Base-by-base conservation (phyloP, 1,140 invertebrate species). In the Argopecten irradians region DNA sequence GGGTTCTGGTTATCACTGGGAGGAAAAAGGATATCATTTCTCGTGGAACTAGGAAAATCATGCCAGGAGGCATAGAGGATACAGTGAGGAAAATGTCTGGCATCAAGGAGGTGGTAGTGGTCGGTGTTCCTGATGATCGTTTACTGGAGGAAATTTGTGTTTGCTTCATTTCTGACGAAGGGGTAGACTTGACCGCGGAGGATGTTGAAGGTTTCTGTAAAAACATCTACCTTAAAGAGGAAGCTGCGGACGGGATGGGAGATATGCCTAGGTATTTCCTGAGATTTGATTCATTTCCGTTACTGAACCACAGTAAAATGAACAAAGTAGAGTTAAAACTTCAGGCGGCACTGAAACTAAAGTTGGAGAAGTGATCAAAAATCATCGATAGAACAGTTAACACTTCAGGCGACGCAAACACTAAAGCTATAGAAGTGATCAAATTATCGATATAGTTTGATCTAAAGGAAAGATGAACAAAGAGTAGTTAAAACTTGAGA, bases 91-190 rank as follows among this genome's bases (percentile, higher is more conserved):
- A 36, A 22, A 35, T 83, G 36, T n/a, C 46, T 11, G 36, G 36
- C 0, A 41, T 87, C 22, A 83, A 87, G 36, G 34, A 87, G 0
- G 87, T 84, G 34, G 87, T 87, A 8, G 87, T 87, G 2, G 83
- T 88, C 35, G 41, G 83, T 22, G 87, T 88, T 19, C 87, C 87
- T 28, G 87, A 88, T 11, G 71, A 46, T 33, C 83, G 39, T 9
- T 83, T 88, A 11, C 84, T 84, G 33, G 87, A 88, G 34, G 87
- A 88, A 36, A 34, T 88, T 0, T 88, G 87, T 39, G 82, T 82
- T 11, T 88, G 87, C 41, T 88, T 84, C 34, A 46, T 85, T 84
- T 19, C 36, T 16, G 22, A 28, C 16, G 83, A 84, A 28, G 83
- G 33, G n/a, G 22, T 28, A 8, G 35, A 39, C 34, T 1, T 84